Conservation (phyloP, 35 echinoderm and acorn worm species). For the Diadema setosum region DNA sequence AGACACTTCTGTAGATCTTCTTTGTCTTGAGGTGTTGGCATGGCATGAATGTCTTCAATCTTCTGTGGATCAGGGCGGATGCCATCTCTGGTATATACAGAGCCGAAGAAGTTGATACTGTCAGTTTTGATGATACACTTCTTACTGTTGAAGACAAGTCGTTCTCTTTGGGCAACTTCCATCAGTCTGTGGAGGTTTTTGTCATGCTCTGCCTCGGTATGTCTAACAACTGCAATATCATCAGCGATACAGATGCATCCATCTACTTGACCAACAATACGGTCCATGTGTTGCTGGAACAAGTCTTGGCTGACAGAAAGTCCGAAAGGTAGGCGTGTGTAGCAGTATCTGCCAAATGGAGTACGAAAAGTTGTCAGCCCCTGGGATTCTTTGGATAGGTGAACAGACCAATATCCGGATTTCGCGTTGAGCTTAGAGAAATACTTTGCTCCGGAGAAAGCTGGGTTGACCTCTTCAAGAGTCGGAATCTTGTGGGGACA, state of each 20-base stretch:
- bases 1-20: constrained; percentile 38
- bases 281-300: background rate
- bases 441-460: background rate
- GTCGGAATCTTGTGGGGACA: background rate
- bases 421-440: constrained; percentile 60
- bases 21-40: constrained; percentile 49
- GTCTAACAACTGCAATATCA: constrained; percentile 19
- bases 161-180: background rate
- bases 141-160: constrained; percentile 51
- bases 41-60: constrained; percentile 34
- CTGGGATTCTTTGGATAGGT: constrained; percentile 22
- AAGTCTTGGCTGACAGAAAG: constrained; percentile 7
- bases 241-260: background rate
- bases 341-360: too few relatives aligned
- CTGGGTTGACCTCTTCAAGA: too few relatives aligned
- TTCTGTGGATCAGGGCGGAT: constrained; percentile 37
- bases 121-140: constrained; percentile 64
- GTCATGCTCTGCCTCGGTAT: constrained; percentile 49
- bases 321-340: too few relatives aligned
- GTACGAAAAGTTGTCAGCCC: constrained; percentile 68
- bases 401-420: constrained; percentile 68
- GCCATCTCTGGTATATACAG: too few relatives aligned
- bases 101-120: too few relatives aligned
- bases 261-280: too few relatives aligned
- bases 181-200: constrained; percentile 19